These are phyloP conservation scores for Synodontis membranacea DNA, from an alignment of 2,113 vertebrate genomes.

Conservation along the genomic window DNA sequence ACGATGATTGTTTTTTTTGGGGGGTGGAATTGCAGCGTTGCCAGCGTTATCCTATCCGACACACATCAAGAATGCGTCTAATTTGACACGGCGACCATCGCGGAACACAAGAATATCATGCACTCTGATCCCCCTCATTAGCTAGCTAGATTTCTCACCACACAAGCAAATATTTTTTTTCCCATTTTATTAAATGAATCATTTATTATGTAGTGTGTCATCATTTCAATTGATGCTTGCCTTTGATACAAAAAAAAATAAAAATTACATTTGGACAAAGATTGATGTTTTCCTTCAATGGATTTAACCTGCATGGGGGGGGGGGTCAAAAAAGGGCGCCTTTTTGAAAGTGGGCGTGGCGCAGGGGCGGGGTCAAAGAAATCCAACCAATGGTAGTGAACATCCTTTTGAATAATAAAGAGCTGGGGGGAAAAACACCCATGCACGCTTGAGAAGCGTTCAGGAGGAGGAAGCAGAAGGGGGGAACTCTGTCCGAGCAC, in stretches of 20 bases:
- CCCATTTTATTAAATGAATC: background rate
- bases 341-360: background rate
- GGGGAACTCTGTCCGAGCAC: slow-evolving; percentile 32
- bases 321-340: background rate
- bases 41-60: too few species aligned
- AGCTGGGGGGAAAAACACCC: slow-evolving; percentile 45
- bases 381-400: background rate
- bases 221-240: background rate
- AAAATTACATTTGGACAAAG: background rate
- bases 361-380: slow-evolving; percentile 41
- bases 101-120: too few species aligned
- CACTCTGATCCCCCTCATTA: too few species aligned
- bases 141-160: too few species aligned
- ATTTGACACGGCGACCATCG: too few species aligned
- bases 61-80: too few species aligned
- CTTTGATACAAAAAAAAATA: background rate
- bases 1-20: too few species aligned
- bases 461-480: slow-evolving; percentile 50
- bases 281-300: too few species aligned
- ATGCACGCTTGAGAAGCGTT: slow-evolving; percentile 45
- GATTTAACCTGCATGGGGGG: too few species aligned
- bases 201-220: background rate
- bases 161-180: too few species aligned
- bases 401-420: slow-evolving; percentile 63
- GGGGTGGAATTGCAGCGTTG: too few species aligned